These are phyloP conservation scores for Toxonevra muliebris DNA, from an alignment of 2,888 invertebrate species.

Conservation along the genomic window DNA sequence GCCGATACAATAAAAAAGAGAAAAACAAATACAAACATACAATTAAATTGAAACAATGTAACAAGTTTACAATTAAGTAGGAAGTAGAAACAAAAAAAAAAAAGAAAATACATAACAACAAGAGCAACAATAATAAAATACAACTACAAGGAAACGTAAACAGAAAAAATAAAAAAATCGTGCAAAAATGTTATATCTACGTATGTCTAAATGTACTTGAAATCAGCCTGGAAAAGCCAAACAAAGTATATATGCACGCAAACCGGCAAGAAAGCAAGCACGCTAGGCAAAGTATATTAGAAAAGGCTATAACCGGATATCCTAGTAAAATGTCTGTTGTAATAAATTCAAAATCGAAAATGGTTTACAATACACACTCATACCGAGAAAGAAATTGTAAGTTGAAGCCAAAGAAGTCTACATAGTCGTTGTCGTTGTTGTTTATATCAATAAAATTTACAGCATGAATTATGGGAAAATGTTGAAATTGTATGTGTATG, in stretches of 20 bases:
- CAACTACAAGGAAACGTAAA: not conserved
- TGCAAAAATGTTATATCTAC: not conserved
- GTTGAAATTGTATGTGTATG: constrained; percentile 9
- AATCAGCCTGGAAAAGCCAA: not conserved
- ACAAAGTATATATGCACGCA: not conserved
- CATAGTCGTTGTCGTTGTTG: constrained; percentile 1
- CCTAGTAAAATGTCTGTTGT: not conserved
- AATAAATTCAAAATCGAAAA: constrained; percentile 1
- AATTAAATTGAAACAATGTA: not conserved
- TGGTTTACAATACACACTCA: not conserved
- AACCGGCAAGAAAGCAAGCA: not conserved
- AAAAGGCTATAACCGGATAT: not conserved
- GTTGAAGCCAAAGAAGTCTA: not conserved
- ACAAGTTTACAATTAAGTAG: not conserved
- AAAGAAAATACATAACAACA: not conserved
- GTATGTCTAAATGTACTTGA: no score
- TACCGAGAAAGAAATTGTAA: not conserved
- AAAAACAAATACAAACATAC: not conserved
- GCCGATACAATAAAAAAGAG: not conserved
- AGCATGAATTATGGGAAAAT: constrained; percentile 26
- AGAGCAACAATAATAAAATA: not conserved
- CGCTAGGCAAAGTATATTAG: not conserved
- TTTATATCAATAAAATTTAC: constrained; percentile 31
- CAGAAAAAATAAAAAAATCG: not conserved
- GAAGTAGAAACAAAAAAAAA: not conserved